phyloP scores from a whole-genome alignment of 2,888 invertebrate species.

The Orchesellides sinensis region DNA sequence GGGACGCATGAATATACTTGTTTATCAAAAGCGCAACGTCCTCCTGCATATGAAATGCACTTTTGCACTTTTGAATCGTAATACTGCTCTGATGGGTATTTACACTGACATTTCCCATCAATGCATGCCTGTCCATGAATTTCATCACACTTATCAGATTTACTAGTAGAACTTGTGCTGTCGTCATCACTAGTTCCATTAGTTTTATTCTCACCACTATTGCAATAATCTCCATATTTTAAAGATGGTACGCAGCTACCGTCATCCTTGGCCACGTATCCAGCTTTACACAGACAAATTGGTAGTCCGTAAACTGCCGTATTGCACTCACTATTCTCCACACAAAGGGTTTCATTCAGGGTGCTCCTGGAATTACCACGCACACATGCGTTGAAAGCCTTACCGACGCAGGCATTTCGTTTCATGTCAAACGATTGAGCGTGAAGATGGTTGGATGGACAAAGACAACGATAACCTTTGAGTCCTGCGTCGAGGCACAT shows the following conservation, averaged over 20 bases:
- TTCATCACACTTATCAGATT: conserved; percentile 48
- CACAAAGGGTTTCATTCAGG: conserved; percentile 58
- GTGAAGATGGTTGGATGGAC: conserved; percentile 61
- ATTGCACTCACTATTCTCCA: conserved; percentile 56
- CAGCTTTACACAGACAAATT: conserved; percentile 57
- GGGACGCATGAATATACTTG: conserved; percentile 54
- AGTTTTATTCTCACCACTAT: conserved; percentile 1
- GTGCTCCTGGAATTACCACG: conserved; percentile 15
- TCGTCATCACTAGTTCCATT: not conserved
- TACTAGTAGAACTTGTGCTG: not conserved
- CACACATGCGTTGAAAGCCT: conserved; percentile 66
- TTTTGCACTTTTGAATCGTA: conserved; percentile 47
- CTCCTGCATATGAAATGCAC: conserved; percentile 50
- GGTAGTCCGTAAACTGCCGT: conserved; percentile 51
- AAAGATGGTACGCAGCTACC: conserved; percentile 50
- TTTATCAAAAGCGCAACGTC: conserved; percentile 53
- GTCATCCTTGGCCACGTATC: conserved; percentile 54
- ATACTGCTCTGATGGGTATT: conserved; percentile 53
- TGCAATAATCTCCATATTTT: conserved; percentile 58
- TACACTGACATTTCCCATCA: conserved; percentile 52
- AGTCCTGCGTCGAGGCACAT: conserved; percentile 65
- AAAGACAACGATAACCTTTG: conserved; percentile 64
- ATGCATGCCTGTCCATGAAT: conserved; percentile 51
- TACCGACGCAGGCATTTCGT: conserved; percentile 61
- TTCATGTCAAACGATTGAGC: conserved; percentile 57